phyloP scores from a whole-genome alignment of 2,113 vertebrate species.

The Pterocles gutturalis region DNA sequence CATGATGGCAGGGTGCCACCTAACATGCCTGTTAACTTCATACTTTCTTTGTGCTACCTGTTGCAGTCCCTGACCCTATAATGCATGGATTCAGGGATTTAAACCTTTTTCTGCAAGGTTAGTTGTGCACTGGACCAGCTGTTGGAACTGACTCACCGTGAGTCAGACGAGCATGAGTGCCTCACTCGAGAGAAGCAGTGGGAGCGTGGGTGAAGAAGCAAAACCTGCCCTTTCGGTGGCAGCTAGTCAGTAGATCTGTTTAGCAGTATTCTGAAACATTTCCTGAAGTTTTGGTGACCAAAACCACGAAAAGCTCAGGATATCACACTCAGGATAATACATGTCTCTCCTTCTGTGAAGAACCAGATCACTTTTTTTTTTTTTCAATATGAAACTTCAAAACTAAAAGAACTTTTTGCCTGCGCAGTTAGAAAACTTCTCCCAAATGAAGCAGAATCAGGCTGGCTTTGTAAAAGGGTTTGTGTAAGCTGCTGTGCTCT shows the following conservation, averaged over 20 bases:
- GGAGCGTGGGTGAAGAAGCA: not conserved
- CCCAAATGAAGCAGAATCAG: not conserved
- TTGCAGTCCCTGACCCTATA: not conserved
- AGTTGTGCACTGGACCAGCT: not conserved
- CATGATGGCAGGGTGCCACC: not conserved
- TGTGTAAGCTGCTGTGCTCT: not conserved
- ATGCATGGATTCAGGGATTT: not conserved
- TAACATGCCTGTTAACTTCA: not conserved
- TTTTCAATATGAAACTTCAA: not conserved
- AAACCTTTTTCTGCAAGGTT: not conserved
- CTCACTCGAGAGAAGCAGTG: not conserved
- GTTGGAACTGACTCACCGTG: accelerated
- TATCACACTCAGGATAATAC: not conserved
- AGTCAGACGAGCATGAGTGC: not conserved
- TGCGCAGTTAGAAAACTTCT: not conserved
- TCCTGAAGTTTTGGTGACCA: not conserved
- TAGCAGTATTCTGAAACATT: not conserved
- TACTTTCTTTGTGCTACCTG: not conserved
- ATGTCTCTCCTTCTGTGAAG: not conserved
- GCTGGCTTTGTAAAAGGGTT: not conserved
- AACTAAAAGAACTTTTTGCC: not conserved
- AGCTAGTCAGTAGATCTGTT: not conserved
- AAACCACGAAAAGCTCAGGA: not conserved
- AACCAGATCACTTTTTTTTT: not conserved
- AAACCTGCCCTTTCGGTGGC: not conserved